phyloP scores from a whole-genome alignment of 1,140 invertebrate genomes.

The Manduca sexta region DNA sequence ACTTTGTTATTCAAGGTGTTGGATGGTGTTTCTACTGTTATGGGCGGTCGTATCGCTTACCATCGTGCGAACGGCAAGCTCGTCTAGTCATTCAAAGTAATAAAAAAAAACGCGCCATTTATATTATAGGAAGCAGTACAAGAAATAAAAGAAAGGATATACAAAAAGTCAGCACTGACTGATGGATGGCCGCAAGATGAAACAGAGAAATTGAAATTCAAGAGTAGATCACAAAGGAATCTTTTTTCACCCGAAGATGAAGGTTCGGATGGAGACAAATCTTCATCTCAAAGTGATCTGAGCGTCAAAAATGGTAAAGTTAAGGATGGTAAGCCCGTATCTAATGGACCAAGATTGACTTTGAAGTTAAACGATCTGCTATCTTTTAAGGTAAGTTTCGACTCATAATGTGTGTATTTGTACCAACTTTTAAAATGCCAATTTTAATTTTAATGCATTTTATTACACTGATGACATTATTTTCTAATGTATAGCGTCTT shows the following conservation, averaged over 20 bases:
- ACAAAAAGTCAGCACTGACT: conserved; percentile 60
- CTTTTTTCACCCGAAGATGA: conserved; percentile 50
- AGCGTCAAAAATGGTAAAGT: conserved; percentile 45
- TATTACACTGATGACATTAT: too few species aligned
- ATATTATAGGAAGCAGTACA: conserved; percentile 49
- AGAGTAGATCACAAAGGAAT: conserved; percentile 50
- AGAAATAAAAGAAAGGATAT: conserved; percentile 66
- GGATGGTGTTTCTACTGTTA: too few species aligned
- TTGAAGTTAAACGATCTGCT: conserved; percentile 65
- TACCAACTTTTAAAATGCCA: too few species aligned
- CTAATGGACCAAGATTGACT: conserved; percentile 52
- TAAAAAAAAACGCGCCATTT: too few species aligned
- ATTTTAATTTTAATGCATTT: too few species aligned
- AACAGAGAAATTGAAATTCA: conserved; percentile 32
- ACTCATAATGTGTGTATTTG: background rate
- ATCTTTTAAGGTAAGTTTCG: conserved; percentile 53
- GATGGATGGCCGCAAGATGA: conserved; percentile 32
- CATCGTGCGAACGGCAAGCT: too few species aligned
- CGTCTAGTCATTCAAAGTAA: too few species aligned
- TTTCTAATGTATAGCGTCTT: too few species aligned
- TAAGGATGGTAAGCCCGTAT: conserved; percentile 37
- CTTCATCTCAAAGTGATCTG: conserved; percentile 40
- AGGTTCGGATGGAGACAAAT: conserved; percentile 30
- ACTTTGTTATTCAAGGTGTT: too few species aligned
- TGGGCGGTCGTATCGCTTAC: too few species aligned